These are phyloP conservation scores for Sisyra nigra DNA, from an alignment of 2,888 invertebrate genomes.

Conservation along the genomic window DNA sequence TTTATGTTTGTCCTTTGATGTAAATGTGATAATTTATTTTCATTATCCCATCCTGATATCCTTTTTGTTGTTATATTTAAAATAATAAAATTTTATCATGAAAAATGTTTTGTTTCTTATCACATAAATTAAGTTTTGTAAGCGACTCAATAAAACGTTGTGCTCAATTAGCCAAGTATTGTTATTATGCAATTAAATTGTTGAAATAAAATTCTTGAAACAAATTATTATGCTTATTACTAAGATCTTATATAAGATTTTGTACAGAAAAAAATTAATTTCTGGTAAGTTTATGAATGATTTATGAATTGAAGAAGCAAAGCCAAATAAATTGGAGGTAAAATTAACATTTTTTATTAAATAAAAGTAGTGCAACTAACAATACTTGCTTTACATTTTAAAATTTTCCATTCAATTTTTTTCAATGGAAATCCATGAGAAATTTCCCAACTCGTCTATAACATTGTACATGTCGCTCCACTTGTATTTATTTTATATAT, in stretches of 20 bases:
- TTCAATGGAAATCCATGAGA: no score
- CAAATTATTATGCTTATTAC: not conserved
- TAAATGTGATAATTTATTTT: no score
- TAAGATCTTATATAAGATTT: not conserved
- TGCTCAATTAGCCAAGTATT: not conserved
- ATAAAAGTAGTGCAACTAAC: constrained; percentile 21
- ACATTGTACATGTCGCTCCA: no score
- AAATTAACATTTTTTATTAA: not conserved
- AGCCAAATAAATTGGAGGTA: not conserved
- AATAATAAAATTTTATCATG: no score
- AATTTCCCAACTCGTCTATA: no score
- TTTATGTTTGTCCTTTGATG: not conserved
- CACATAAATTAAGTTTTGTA: not conserved
- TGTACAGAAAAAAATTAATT: not conserved
- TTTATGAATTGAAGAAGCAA: not conserved
- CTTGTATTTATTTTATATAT: no score
- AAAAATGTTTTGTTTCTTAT: no score
- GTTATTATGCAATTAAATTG: not conserved
- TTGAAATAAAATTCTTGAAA: not conserved
- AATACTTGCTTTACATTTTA: constrained; percentile 17
- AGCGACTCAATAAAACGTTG: not conserved
- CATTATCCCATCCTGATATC: no score
- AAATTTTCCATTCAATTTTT: not conserved
- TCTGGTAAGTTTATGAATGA: not conserved
- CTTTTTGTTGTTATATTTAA: no score